Conservation (phyloP, 1,140 invertebrate genomes). For the Leptestheria dahalacensis region DNA sequence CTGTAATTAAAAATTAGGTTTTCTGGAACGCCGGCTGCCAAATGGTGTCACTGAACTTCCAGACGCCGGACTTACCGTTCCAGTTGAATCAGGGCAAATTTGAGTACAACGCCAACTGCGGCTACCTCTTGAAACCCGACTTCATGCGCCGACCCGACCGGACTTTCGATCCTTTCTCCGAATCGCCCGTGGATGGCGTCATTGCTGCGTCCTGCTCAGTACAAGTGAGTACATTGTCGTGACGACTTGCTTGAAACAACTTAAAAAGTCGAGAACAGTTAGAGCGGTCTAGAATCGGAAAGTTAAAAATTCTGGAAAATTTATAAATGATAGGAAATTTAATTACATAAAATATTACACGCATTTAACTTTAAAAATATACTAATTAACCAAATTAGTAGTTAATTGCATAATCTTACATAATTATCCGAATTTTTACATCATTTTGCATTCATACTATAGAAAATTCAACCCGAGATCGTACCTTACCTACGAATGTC, state of each 20-base stretch:
- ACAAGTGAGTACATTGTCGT: slow-evolving; percentile 42
- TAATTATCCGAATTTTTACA: too few relatives aligned
- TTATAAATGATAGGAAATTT: slow-evolving; percentile 13
- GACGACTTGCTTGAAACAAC: not conserved
- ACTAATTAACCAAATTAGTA: too few relatives aligned
- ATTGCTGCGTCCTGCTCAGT: slow-evolving; percentile 97
- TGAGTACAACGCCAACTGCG: slow-evolving; percentile 93
- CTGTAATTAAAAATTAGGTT: slow-evolving; percentile 36
- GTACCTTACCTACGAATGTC: too few relatives aligned
- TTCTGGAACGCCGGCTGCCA: slow-evolving; percentile 87
- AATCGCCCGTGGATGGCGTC: slow-evolving; percentile 97
- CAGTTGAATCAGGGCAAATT: slow-evolving; percentile 99
- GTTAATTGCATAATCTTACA: too few relatives aligned
- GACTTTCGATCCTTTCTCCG: slow-evolving; percentile 97
- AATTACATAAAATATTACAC: not conserved
- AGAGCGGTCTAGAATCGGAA: not conserved
- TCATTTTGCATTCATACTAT: too few relatives aligned
- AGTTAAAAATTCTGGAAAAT: too few relatives aligned
- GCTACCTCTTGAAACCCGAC: slow-evolving; percentile 95
- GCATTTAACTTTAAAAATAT: too few relatives aligned
- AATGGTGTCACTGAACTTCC: slow-evolving; percentile 99
- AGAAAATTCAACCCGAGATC: too few relatives aligned
- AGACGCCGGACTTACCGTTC: slow-evolving; percentile 98
- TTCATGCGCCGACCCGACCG: slow-evolving; percentile 95
- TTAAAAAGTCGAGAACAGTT: not conserved